A percentile compares a stretch with the other conserved stretches of the same genome.
These are phyloP conservation scores for Sipunculus nudus DNA, from an alignment of 2,888 invertebrate genomes.

Conservation along the genomic window DNA sequence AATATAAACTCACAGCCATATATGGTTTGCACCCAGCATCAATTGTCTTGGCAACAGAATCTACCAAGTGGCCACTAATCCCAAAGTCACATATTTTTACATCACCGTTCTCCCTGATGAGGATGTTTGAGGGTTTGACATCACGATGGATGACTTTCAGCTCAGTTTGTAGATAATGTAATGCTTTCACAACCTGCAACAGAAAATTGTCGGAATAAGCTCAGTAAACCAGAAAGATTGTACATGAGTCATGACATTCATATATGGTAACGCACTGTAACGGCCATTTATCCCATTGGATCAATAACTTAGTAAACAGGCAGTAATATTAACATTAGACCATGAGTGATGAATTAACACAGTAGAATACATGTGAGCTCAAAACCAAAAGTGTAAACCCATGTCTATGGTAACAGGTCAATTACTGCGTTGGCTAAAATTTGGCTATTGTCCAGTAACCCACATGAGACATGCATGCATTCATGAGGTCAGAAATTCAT, in stretches of 20 bases:
- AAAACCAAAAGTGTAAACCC: no score
- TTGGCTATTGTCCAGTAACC: no score
- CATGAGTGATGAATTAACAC: no score
- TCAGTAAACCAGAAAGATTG: not conserved
- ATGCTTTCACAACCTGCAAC: slow-evolving; percentile 82
- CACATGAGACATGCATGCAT: no score
- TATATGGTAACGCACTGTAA: no score
- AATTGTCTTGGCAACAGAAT: slow-evolving; percentile 96
- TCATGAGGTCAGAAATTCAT: no score
- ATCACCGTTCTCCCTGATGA: slow-evolving; percentile 90
- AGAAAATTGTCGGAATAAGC: slow-evolving; percentile 9
- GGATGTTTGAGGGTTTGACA: slow-evolving; percentile 97
- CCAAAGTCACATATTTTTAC: slow-evolving; percentile 99
- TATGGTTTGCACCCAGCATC: slow-evolving; percentile 99
- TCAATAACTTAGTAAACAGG: no score
- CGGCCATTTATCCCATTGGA: no score
- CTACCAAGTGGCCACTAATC: slow-evolving; percentile 95
- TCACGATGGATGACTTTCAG: slow-evolving; percentile 87
- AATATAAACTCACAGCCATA: slow-evolving; percentile 93
- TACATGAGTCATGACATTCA: slow-evolving; percentile 17
- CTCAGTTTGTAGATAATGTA: slow-evolving; percentile 91
- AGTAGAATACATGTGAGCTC: no score
- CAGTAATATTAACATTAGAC: no score
- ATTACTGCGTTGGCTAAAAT: no score
- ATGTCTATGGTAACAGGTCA: no score